Base-by-base conservation (phyloP, 2,888 invertebrate species). In the Linnaemya vulpina region DNA sequence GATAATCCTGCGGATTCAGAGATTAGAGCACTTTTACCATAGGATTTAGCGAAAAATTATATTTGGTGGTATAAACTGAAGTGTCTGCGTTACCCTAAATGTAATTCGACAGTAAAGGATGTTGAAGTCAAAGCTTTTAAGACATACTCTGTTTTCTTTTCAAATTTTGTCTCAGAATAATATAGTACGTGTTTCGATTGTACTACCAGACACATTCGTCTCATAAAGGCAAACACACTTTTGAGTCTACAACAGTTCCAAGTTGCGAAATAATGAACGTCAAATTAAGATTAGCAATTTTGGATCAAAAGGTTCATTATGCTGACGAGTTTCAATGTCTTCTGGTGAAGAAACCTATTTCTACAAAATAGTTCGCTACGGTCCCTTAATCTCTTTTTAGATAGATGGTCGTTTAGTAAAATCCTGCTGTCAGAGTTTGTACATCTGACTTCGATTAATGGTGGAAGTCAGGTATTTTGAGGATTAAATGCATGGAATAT, bases 401-500 rank as follows among this genome's bases (percentile, higher is more conserved):
- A 13, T 43, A 4, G 15, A 43, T 43, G 15, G 43, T 43, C 11
- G 13, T 43, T 13, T 43, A 15, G 13, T 43, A 40, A 40, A 40
- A 9, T 40, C 40, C 11, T 11, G 10, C 40, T 40, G 1, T 40
- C 11, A n/a, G 51, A 20, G 9, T 20, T 51, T 51, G 51, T 20
- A 1, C 2, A 2, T 10, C 3, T 22, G 1, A 22, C 20, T 20
- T 51, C 51, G 3, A 10, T 51, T 20, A 4, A 22, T 5, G 53
- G 22, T 11, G 53, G 11, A 22, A 53, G 2, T 22, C 10, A 10
- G 53, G 4, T 53, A 11, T 3, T 22, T 5, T 53, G 20, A 1
- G 53, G 13, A 53, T 62, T 40, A 20, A 40, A 7, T 40, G 62
- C 10, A 62, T 62, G 4, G 20, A 62, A 62, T 62, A 62, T 43